phyloP scores from a whole-genome alignment of 1,140 invertebrate species.

The Zaprionus capensis region DNA sequence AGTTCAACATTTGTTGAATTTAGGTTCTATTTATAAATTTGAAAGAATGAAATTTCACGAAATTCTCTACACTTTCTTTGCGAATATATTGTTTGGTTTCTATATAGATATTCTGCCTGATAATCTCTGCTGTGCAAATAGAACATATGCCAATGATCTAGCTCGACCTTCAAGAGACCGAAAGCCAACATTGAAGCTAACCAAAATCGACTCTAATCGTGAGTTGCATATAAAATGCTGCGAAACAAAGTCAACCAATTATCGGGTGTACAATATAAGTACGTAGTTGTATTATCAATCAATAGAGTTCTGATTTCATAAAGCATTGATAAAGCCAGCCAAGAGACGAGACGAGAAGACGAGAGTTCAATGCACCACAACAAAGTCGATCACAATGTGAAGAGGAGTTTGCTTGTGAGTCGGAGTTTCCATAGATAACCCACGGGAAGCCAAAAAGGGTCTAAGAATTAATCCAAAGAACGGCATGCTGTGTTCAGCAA shows the following conservation, averaged over 20 bases:
- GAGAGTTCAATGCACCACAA: conserved; percentile 24
- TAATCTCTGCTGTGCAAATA: not conserved
- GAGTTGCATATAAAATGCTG: conserved; percentile 31
- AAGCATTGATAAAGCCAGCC: conserved; percentile 23
- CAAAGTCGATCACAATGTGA: not conserved
- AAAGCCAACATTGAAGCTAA: conserved; percentile 7
- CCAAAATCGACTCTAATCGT: conserved; percentile 26
- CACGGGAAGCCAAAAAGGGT: not conserved
- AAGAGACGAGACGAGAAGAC: not conserved
- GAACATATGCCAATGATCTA: conserved; percentile 9
- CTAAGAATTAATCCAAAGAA: conserved; percentile 11
- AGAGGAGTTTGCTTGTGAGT: not conserved
- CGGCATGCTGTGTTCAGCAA: conserved; percentile 34
- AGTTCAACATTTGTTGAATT: not conserved
- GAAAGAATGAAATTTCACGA: not conserved
- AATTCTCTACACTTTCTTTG: not conserved
- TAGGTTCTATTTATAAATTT: no score
- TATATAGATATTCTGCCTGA: not conserved
- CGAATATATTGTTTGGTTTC: not conserved
- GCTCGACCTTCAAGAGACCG: conserved; percentile 1
- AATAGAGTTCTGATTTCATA: conserved; percentile 7
- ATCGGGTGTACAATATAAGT: not conserved
- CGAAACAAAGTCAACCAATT: conserved; percentile 14
- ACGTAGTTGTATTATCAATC: conserved; percentile 5
- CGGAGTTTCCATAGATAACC: not conserved